Conservation (phyloP, 1,140 invertebrate species). For the Rhopalosiphum padi region DNA sequence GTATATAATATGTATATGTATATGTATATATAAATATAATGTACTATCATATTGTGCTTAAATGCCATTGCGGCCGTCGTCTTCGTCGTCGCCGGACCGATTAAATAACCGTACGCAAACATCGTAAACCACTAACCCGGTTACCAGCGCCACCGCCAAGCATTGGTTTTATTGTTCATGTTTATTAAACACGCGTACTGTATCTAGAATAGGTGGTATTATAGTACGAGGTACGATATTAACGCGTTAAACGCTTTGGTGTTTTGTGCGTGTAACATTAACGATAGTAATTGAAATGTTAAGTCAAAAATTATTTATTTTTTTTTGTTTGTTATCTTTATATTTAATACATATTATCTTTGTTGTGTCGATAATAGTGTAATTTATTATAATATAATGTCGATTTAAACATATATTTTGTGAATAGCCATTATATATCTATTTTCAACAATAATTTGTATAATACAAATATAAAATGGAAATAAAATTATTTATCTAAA, state of each 20-base stretch:
- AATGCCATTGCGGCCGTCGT: neutral
- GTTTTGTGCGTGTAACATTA: neutral
- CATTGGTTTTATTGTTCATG: neutral
- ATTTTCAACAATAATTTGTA: neutral
- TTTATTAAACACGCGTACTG: neutral
- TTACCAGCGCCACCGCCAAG: neutral
- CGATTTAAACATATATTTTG: neutral
- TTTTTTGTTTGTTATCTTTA: too few relatives aligned
- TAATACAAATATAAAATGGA: neutral
- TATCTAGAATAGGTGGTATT: neutral
- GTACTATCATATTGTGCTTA: neutral
- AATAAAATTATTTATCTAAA: too few relatives aligned
- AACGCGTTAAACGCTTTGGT: neutral
- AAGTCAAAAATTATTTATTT: neutral
- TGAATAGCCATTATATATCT: neutral
- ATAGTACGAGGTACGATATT: neutral
- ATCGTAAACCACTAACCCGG: constrained; percentile 16
- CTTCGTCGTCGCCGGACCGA: constrained; percentile 21
- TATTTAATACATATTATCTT: too few relatives aligned
- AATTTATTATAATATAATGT: too few relatives aligned
- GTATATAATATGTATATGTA: too few relatives aligned
- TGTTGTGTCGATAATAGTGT: too few relatives aligned
- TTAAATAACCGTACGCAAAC: neutral
- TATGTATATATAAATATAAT: neutral
- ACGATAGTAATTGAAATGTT: neutral